These are phyloP conservation scores for Naso thynnoides DNA, from an alignment of 2,797 vertebrate species.

Conservation along the genomic window DNA sequence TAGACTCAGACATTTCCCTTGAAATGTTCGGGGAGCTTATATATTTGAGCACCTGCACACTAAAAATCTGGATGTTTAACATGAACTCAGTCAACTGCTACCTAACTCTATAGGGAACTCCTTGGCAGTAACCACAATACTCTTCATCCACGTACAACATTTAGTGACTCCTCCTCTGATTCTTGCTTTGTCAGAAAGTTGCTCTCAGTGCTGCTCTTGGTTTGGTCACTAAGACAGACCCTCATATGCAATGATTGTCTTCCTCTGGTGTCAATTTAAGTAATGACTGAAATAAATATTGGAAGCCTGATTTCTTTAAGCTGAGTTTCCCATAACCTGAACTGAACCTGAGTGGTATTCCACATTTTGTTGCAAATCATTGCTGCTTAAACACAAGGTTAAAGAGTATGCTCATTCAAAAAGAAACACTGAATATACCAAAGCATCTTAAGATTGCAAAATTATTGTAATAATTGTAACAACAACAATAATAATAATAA, in stretches of 20 bases:
- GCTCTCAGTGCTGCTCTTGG: neutral
- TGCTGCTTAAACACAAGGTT: neutral
- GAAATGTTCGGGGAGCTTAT: slow-evolving; percentile 5
- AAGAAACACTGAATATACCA: neutral
- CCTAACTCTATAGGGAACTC: neutral
- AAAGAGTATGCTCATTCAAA: neutral
- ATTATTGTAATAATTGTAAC: too few species aligned
- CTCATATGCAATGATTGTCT: neutral
- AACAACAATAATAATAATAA: too few species aligned
- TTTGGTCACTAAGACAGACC: neutral
- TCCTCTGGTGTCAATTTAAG: neutral
- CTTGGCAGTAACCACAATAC: neutral
- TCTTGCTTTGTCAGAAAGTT: neutral
- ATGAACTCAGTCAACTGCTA: neutral
- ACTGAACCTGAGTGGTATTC: neutral
- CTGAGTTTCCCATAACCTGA: neutral
- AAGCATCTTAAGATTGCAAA: neutral
- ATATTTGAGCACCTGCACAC: neutral
- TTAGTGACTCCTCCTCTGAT: neutral
- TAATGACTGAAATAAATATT: neutral
- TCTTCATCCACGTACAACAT: neutral
- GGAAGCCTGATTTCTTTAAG: neutral
- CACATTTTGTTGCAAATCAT: neutral
- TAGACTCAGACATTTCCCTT: neutral
- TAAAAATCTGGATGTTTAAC: neutral